Percentiles rank a stretch among this genome's conserved stretches.
Evolutionary conservation across 2,113 vertebrate genomes (phyloP).

Genomic region (Elephantulus edwardii): DNA sequence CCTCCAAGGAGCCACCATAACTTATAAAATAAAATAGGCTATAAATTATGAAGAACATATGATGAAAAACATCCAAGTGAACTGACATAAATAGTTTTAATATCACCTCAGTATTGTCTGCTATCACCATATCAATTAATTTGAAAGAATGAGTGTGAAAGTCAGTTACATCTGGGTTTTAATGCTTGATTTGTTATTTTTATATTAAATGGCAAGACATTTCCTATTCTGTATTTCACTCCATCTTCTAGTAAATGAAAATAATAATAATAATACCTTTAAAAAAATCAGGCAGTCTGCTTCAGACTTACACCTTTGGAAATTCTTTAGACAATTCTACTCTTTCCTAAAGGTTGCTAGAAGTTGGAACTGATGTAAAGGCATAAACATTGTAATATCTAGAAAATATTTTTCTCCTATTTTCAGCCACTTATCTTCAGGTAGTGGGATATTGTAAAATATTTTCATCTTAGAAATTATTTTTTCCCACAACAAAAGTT

Average conservation of each 20-base stretch:
- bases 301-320: too few relatives aligned
- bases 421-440: neutral
- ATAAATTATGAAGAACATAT: neutral
- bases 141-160: neutral
- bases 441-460: neutral
- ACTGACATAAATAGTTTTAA: slow-evolving; percentile 4
- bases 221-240: neutral
- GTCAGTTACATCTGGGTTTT: neutral
- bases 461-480: neutral
- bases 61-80: neutral
- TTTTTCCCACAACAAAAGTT: neutral
- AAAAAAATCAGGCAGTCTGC: too few relatives aligned
- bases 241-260: neutral
- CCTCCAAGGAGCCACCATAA: neutral
- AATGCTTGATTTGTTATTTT: neutral
- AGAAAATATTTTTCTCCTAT: neutral
- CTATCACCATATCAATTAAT: neutral
- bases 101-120: neutral
- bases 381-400: too few relatives aligned
- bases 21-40: neutral
- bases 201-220: neutral
- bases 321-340: too few relatives aligned
- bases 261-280: too few relatives aligned
- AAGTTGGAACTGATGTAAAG: too few relatives aligned
- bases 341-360: too few relatives aligned